Percentiles rank a stretch among this genome's conserved stretches.
Evolutionary conservation across 2,113 vertebrate genomes (phyloP).

Genomic region (Colistium nudipinnis): DNA sequence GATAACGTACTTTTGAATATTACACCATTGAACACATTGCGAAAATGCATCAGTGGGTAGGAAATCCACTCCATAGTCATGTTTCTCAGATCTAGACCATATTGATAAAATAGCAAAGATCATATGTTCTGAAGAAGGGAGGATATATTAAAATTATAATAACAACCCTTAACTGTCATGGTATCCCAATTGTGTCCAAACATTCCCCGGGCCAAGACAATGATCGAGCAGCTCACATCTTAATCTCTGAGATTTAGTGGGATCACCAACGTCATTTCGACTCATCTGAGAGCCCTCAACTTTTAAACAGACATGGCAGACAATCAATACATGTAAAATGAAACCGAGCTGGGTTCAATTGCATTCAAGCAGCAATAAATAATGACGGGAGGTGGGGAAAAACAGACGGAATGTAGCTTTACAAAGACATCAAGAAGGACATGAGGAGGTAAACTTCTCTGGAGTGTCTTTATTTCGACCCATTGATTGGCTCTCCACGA

Average conservation of each 20-base stretch:
- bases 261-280: conserved; percentile 53
- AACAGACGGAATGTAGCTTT: conserved; percentile 32
- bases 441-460: conserved; percentile 48
- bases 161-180: conserved; percentile 33
- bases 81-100: not conserved
- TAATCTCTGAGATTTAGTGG: conserved; percentile 44
- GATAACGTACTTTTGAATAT: conserved; percentile 21
- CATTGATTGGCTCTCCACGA: conserved; percentile 34
- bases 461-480: conserved; percentile 59
- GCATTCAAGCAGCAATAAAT: conserved; percentile 18
- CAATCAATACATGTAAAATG: conserved; percentile 65
- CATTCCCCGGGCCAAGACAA: conserved; percentile 32
- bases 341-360: conserved; percentile 46
- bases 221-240: conserved; percentile 25
- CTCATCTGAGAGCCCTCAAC: conserved; percentile 41
- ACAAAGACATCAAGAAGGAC: conserved; percentile 43
- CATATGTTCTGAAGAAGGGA: not conserved
- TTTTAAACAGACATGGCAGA: conserved; percentile 56
- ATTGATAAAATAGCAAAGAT: not conserved
- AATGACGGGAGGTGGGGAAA: conserved; percentile 12
- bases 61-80: not conserved
- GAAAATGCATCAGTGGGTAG: conserved; percentile 8
- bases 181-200: conserved; percentile 34
- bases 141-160: not conserved
- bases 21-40: conserved; percentile 1